A percentile compares a stretch with the other conserved stretches of the same genome.
These are phyloP conservation scores for Ciconia stormi DNA, from an alignment of 2,113 vertebrate genomes.

Conservation along the genomic window DNA sequence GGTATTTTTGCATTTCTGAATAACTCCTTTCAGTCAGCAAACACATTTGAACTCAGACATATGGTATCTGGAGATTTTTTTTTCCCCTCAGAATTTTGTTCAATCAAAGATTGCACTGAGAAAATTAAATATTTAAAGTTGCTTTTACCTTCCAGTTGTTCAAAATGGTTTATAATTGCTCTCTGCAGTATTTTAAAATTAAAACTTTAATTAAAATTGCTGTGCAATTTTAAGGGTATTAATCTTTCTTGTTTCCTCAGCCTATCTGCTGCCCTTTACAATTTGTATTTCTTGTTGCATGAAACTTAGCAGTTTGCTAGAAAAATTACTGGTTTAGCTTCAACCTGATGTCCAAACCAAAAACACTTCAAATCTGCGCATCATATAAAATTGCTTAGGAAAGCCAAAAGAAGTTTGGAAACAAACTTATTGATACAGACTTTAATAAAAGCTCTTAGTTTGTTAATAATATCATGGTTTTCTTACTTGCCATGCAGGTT, in stretches of 20 bases:
- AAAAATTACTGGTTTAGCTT: not conserved
- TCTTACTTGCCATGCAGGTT: not conserved
- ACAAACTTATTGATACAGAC: not conserved
- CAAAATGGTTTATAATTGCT: not conserved
- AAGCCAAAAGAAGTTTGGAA: not conserved
- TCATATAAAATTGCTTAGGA: not conserved
- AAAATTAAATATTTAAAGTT: not conserved
- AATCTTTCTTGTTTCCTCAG: not conserved
- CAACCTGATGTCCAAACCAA: not conserved
- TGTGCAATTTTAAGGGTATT: not conserved
- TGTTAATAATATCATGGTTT: not conserved
- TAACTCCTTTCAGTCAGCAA: not conserved
- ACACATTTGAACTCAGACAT: not conserved
- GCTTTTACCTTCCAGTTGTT: not conserved
- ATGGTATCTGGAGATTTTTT: not conserved
- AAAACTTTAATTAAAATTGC: conserved; percentile 27
- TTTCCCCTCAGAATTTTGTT: not conserved
- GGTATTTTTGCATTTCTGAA: not conserved
- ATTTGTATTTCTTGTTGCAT: not conserved
- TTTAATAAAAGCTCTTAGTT: not conserved
- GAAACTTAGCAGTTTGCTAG: not conserved
- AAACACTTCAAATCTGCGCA: not conserved
- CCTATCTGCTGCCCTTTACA: not conserved
- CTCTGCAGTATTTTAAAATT: not conserved
- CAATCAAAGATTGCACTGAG: not conserved